phyloP scores from a whole-genome alignment of 2,888 invertebrate genomes.

The Cepaea hortensis region DNA sequence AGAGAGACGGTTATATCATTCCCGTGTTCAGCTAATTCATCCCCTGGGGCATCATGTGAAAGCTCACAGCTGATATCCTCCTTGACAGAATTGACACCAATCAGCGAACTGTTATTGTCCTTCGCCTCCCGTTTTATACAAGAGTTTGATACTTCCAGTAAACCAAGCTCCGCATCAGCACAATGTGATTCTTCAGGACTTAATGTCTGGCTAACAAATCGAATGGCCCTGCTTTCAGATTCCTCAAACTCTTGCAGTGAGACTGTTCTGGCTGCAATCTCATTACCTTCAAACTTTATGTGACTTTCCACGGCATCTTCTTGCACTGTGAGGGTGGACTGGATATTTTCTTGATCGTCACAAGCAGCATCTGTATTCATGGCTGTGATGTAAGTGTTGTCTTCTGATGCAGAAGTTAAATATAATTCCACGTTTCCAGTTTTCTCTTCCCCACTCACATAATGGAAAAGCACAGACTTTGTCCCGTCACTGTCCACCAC shows the following conservation, averaged over 20 bases:
- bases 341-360: not conserved
- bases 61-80: no score
- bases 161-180: not conserved
- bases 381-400: not conserved
- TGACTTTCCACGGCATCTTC: not conserved
- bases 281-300: not conserved
- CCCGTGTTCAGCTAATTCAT: not conserved
- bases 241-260: constrained; percentile 15
- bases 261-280: not conserved
- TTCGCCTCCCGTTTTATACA: not conserved
- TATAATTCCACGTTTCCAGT: not conserved
- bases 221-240: not conserved
- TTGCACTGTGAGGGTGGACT: not conserved
- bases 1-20: not conserved
- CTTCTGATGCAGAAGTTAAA: not conserved
- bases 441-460: not conserved
- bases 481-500: not conserved
- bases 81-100: no score
- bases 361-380: not conserved
- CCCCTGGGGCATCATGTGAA: not conserved
- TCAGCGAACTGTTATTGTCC: not conserved
- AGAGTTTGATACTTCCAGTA: not conserved
- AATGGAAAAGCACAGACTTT: not conserved
- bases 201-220: not conserved
- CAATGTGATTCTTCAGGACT: not conserved